Evolutionary conservation across 37 sponge, comb jelly and placozoan genomes (phyloP), one percentile per base, ranked within the genome.

Genomic region (Axinella damicornis): DNA sequence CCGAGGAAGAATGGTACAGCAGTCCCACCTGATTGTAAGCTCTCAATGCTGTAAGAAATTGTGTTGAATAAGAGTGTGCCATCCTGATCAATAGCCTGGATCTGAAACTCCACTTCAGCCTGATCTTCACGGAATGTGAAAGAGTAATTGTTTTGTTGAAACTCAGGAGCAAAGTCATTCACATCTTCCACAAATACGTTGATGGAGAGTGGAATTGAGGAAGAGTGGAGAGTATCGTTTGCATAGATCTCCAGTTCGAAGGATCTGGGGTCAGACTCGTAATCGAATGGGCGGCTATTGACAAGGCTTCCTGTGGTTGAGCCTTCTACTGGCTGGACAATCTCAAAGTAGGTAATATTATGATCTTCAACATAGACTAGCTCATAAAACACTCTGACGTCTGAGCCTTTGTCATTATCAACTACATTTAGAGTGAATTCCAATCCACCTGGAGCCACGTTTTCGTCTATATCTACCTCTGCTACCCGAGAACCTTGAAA

Each of bases 21-120:
- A 0, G 2, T 20, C 25, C 68, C 69, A 0, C 31, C n/a, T 25
- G 61, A 37, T 25, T 15, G 0, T 17, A 71, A 36, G 19, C 32
- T 31, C 20, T 12, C 52, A 39, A 66, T 61, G 17, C 40, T 74
- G 74, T 75, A 72, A 16, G 70, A 78, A 0, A 78, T 64, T 40
- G 57, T 17, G 31, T 21, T 66, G 18, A 40, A 72, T 41, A 22
- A 0, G 12, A 62, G 13, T 6, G 79, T 61, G 19, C 69, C 71
- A 78, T 78, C 87, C 21, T 46, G 39, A 78, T 86, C 87, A 14
- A 59, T 78, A 2, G 79, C 87, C 38, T 19, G 37, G 31, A 86
- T 36, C 30, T 63, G 34, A 33, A 78, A 27, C 55, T 58, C 78
- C 14, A 77, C 33, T 27, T 78, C 63, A 25, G 59, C 72, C 36